Conservation (phyloP, 1,140 invertebrate genomes). For the Sarcophaga peregrina region DNA sequence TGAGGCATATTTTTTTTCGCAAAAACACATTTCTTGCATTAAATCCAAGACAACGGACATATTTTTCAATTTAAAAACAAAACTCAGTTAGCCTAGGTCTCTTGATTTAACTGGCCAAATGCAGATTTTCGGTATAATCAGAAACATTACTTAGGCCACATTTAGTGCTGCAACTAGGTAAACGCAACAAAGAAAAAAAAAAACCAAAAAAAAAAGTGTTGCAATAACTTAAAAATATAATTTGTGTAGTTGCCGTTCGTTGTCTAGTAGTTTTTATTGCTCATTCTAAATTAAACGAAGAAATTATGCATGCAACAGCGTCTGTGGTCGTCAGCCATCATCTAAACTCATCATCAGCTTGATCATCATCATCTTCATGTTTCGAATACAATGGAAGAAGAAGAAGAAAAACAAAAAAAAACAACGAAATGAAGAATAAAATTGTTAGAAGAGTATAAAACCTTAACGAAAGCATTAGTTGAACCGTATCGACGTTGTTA, state of each 20-base stretch:
- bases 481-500: conserved; percentile 11
- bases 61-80: background rate
- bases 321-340: conserved; percentile 39
- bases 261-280: background rate
- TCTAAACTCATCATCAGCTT: background rate
- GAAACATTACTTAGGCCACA: conserved; percentile 6
- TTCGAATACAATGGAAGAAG: too few relatives aligned
- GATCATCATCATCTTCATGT: background rate
- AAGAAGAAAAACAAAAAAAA: background rate
- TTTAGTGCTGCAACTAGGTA: background rate
- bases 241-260: background rate
- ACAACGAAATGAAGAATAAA: background rate
- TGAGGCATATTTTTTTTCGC: background rate
- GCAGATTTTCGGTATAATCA: background rate
- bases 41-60: background rate
- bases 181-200: background rate
- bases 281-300: conserved; percentile 12
- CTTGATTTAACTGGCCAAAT: background rate
- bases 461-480: conserved; percentile 40
- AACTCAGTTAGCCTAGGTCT: background rate
- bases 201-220: conserved; percentile 1
- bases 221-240: conserved; percentile 42
- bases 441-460: background rate
- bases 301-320: conserved; percentile 41
- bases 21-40: background rate